Percentiles rank a stretch among this genome's conserved stretches.
These are phyloP conservation scores for Masticophis lateralis DNA, from an alignment of 2,797 vertebrate genomes.

Conservation along the genomic window DNA sequence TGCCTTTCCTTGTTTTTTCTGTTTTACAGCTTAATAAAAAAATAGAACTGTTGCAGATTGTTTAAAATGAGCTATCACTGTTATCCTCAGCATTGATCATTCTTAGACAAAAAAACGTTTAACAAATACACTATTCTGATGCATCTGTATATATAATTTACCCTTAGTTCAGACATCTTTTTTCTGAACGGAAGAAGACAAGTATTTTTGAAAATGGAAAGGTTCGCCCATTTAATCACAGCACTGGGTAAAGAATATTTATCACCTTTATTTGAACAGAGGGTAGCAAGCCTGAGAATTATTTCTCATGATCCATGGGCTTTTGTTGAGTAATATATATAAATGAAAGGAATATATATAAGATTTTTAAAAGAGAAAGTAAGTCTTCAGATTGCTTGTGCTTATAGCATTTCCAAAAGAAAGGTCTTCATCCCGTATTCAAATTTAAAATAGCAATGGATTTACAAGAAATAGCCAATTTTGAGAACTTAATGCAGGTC, in stretches of 20 bases:
- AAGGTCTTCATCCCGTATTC: background rate
- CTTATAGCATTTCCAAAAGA: background rate
- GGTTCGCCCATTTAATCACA: background rate
- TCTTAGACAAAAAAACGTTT: background rate
- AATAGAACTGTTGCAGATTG: background rate
- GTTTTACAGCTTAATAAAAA: constrained; percentile 22
- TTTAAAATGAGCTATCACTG: background rate
- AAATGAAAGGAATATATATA: background rate
- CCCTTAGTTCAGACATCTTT: background rate
- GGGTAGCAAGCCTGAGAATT: background rate
- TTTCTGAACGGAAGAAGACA: background rate
- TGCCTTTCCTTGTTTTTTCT: background rate
- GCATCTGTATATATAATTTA: background rate
- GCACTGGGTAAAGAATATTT: background rate
- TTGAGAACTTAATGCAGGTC: background rate
- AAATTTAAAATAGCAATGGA: background rate
- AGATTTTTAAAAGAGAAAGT: background rate
- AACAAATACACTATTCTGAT: background rate
- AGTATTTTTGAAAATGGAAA: background rate
- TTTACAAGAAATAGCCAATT: background rate
- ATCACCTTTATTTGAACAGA: background rate
- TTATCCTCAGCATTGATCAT: constrained; percentile 2
- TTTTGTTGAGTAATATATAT: background rate
- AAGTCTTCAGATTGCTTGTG: background rate
- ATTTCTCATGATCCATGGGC: background rate